Base-by-base conservation (phyloP, 2,888 invertebrate species). In the Orthonychiurus folsomi region DNA sequence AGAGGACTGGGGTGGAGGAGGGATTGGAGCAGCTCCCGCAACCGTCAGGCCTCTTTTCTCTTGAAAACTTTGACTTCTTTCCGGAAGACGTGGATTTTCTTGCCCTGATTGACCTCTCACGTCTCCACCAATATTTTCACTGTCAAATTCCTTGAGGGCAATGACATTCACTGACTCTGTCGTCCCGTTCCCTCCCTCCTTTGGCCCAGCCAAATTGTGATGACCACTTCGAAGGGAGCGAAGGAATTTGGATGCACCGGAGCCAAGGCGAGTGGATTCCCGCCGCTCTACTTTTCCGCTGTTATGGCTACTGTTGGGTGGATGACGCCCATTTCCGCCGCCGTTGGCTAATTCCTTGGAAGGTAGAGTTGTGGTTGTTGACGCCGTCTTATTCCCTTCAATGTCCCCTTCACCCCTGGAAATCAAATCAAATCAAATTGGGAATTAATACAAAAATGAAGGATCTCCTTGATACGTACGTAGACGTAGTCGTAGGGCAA, bases 31-130 rank as follows among this genome's bases (percentile, higher is more conserved):
- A 56, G 68, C 68, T 50, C 67, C 63, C 3, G 68, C 67, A 56
- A 66, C 66, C 9, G 70, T 67, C 9, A 69, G 63, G 21, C 69
- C 63, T 25, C 72, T 50, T 55, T 70, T 72, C 48, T 72, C 72
- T 64, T 72, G 70, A 60, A 72, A 70, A 64, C 72, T 72, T 55
- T 72, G 72, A 61, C 72, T 72, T 52, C 72, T 27, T 53, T 72
- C 72, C 1, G 72, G 72, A 15, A 64, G 53, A 26, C 59, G 57
- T 26, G 59, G 56, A 48, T 54, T 53, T 52, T 57, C 47, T 50
- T 60, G 50, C 26, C 62, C 60, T 20, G 48, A 20, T 47, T 64
- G 55, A 27, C 59, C 50, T 20, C 52, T 60, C 25, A 50, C 60
- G 15, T 54, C 27, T 53, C 61, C 57, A 47, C 56, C 60, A 55